These are phyloP conservation scores for Apostichopus parvimensis DNA, from an alignment of 35 echinoderm and acorn worm genomes.

Conservation along the genomic window DNA sequence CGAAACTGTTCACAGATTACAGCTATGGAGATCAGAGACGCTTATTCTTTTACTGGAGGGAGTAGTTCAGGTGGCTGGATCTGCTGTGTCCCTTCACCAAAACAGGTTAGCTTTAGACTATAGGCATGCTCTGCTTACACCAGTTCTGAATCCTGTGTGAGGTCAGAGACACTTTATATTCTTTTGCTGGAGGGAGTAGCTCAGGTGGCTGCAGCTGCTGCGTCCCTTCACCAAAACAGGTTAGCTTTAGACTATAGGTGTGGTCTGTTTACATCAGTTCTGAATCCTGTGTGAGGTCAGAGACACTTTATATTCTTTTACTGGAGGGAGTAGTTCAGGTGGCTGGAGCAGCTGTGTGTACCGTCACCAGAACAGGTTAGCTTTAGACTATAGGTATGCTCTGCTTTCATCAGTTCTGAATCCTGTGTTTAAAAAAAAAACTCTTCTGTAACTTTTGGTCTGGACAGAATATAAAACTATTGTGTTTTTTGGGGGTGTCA, in stretches of 20 bases:
- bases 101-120: not conserved
- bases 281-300: not conserved
- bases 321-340: constrained; percentile 86
- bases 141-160: not conserved
- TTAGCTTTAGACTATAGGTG: not conserved
- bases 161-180: not conserved
- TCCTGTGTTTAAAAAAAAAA: not conserved
- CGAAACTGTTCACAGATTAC: constrained; percentile 65
- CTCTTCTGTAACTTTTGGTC: too few species aligned
- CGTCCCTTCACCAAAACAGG: constrained; percentile 64
- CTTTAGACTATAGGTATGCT: not conserved
- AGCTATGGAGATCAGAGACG: constrained; percentile 69
- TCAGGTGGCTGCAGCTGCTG: constrained; percentile 78
- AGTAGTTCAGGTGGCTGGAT: constrained; percentile 86
- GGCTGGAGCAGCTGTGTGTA: constrained; percentile 68
- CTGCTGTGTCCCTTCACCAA: constrained; percentile 63
- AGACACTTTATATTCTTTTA: not conserved
- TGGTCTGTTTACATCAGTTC: not conserved
- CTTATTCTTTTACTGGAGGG: constrained; percentile 84
- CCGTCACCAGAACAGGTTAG: constrained; percentile 57
- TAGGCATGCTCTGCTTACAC: not conserved
- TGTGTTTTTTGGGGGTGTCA: too few species aligned
- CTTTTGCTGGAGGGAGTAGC: constrained; percentile 85
- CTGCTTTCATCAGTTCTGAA: not conserved
- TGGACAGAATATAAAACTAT: too few species aligned